phyloP scores from a whole-genome alignment of 2,888 invertebrate species.

The Escarpia spicata region DNA sequence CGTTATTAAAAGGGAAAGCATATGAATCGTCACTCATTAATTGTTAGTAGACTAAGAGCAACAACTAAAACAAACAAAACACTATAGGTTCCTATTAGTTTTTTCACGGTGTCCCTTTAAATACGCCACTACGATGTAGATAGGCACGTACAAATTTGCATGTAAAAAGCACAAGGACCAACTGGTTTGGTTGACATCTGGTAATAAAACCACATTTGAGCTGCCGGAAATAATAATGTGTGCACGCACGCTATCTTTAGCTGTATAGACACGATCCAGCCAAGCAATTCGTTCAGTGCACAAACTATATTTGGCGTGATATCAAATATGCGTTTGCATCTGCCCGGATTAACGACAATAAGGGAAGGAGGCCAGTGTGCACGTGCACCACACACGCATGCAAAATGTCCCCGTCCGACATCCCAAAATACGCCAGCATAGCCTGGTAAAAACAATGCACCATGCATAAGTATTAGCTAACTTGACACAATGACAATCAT shows the following conservation, averaged over 20 bases:
- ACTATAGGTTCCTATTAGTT: no score
- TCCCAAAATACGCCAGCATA: no score
- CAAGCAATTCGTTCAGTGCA: neutral
- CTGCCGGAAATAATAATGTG: neutral
- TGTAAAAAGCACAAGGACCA: neutral
- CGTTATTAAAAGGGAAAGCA: no score
- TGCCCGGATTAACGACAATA: neutral
- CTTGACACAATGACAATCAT: no score
- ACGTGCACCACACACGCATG: no score
- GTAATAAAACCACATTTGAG: neutral
- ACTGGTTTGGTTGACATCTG: neutral
- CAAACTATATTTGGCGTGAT: neutral
- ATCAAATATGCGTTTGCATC: neutral
- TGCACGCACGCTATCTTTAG: neutral
- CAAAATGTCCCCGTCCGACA: no score
- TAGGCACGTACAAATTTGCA: neutral
- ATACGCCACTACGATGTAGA: neutral
- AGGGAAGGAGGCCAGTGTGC: neutral
- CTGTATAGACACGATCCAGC: neutral
- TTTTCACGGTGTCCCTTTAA: no score
- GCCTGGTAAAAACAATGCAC: no score
- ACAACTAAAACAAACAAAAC: no score
- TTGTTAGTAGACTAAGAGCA: no score
- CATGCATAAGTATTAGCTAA: no score
- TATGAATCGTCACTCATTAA: no score